Conservation (phyloP, 2,888 invertebrate species). For the Zaprionus bogoriensis region DNA sequence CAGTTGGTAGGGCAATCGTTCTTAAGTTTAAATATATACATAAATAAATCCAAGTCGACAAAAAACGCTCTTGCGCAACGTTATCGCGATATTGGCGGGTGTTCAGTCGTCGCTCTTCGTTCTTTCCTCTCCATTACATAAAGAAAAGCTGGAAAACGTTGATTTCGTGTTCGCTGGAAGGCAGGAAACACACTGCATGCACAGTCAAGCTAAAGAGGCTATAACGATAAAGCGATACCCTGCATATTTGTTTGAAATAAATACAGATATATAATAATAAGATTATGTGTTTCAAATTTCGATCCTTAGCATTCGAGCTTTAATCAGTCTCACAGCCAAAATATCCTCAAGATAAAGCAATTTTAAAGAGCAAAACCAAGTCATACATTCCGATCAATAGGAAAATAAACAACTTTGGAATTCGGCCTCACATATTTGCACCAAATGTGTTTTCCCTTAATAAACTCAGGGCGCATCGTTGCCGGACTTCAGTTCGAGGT, state of each 20-base stretch:
- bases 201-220: background rate
- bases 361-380: background rate
- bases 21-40: slow-evolving; percentile 8
- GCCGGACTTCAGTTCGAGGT: slow-evolving; percentile 20
- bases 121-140: slow-evolving; percentile 45
- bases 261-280: too few species aligned
- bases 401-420: slow-evolving; percentile 35
- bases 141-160: slow-evolving; percentile 34
- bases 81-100: slow-evolving; percentile 15
- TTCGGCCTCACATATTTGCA: slow-evolving; percentile 14
- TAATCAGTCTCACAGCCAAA: too few species aligned
- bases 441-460: background rate
- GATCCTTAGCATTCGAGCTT: too few species aligned
- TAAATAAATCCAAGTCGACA: slow-evolving; percentile 20
- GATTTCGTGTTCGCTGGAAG: slow-evolving; percentile 40
- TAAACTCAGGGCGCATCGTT: too few species aligned
- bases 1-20: slow-evolving; percentile 13
- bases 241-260: background rate
- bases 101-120: background rate
- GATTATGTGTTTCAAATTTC: too few species aligned
- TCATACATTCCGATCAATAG: background rate
- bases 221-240: background rate
- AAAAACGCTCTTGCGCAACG: slow-evolving; percentile 59
- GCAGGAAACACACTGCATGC: slow-evolving; percentile 58
- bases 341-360: too few species aligned